These are phyloP conservation scores for Odontomyia ornata DNA, from an alignment of 2,888 invertebrate genomes.

Conservation along the genomic window DNA sequence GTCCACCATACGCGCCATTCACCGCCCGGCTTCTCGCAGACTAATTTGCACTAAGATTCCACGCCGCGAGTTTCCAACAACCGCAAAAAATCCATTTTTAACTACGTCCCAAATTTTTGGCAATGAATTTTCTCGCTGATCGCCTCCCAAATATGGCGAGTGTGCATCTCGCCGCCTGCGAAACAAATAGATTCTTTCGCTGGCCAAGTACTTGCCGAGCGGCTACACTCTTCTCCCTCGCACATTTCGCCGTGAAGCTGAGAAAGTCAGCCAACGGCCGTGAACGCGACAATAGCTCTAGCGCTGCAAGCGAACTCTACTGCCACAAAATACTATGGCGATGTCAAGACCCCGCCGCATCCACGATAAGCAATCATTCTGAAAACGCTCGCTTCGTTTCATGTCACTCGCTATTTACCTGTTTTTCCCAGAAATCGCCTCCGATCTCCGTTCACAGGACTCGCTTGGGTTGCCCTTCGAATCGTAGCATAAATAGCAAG, in stretches of 20 bases:
- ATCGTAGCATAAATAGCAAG: not conserved
- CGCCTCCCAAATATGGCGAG: slow-evolving; percentile 50
- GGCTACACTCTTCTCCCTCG: not conserved
- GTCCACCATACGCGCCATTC: not conserved
- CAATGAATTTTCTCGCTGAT: slow-evolving; percentile 45
- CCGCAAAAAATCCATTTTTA: slow-evolving; percentile 28
- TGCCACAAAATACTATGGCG: slow-evolving; percentile 13
- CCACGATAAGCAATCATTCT: slow-evolving; percentile 1
- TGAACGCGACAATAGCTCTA: not conserved
- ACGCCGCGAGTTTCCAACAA: not conserved
- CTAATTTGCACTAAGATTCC: not conserved
- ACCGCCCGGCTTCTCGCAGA: not conserved
- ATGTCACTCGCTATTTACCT: slow-evolving; percentile 21
- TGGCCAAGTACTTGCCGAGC: not conserved
- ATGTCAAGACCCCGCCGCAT: slow-evolving; percentile 9
- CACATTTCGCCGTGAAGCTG: not conserved
- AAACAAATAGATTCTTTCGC: slow-evolving; percentile 38
- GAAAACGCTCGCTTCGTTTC: not conserved
- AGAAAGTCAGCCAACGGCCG: not conserved
- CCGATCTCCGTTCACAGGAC: not conserved
- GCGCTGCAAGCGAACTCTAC: not conserved
- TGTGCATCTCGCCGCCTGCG: slow-evolving; percentile 6
- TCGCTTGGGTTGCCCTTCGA: not conserved
- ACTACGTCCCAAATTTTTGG: slow-evolving; percentile 1
- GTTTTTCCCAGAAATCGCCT: slow-evolving; percentile 15